These are phyloP conservation scores for Nasua narica DNA, from an alignment of 2,797 vertebrate genomes.

Conservation along the genomic window DNA sequence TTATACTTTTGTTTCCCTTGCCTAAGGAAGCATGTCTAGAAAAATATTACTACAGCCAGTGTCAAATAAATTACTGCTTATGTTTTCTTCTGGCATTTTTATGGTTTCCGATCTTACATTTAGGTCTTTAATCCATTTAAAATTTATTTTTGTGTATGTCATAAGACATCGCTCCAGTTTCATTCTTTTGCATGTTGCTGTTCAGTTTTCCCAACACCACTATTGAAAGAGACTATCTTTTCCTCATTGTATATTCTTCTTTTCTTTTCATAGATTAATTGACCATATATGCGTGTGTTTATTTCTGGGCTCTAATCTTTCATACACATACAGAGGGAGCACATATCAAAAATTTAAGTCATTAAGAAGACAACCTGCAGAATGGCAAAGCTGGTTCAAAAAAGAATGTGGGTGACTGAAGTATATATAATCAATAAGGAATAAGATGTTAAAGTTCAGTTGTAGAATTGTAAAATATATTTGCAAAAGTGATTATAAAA, in stretches of 20 bases:
- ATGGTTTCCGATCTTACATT: too few species aligned
- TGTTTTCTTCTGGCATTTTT: too few species aligned
- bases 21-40: neutral
- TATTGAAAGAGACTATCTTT: neutral
- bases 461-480: neutral
- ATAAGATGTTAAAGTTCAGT: neutral
- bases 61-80: too few species aligned
- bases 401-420: neutral
- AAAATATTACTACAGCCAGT: neutral
- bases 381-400: neutral
- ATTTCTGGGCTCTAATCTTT: neutral
- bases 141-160: too few species aligned
- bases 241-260: neutral
- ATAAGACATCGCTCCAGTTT: too few species aligned
- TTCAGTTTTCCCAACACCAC: neutral
- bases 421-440: neutral
- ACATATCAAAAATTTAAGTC: neutral
- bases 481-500: neutral
- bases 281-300: neutral
- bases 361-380: neutral
- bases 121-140: too few species aligned
- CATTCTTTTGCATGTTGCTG: neutral
- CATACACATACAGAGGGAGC: neutral
- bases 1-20: neutral
- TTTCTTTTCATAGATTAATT: neutral